Conservation (phyloP, 2,113 vertebrate species). For the Odocoileus virginianus region DNA sequence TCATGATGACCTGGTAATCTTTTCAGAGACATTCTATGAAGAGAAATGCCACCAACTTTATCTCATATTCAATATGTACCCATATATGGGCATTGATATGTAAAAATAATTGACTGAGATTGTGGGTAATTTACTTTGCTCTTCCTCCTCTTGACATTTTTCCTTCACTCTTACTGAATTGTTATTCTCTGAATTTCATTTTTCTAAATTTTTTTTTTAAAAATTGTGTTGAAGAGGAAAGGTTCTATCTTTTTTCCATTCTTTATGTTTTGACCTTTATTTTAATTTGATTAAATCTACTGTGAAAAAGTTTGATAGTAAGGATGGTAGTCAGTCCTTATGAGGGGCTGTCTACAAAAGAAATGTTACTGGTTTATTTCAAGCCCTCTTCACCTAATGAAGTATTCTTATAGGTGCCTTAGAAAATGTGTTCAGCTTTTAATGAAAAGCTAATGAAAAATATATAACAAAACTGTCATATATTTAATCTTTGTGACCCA, state of each 20-base stretch:
- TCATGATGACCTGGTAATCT: slow-evolving; percentile 89
- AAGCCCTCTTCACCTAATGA: neutral
- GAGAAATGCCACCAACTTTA: neutral
- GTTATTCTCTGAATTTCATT: neutral
- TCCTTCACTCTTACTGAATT: neutral
- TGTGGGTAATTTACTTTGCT: neutral
- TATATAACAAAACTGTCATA: neutral
- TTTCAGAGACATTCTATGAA: neutral
- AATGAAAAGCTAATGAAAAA: neutral
- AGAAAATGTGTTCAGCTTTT: neutral
- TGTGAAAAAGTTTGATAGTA: neutral
- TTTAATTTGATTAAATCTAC: neutral
- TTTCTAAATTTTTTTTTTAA: neutral
- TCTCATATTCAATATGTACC: neutral
- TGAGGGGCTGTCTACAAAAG: neutral
- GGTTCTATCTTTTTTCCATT: neutral
- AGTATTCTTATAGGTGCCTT: slow-evolving; percentile 19
- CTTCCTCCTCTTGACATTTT: neutral
- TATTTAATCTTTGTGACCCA: neutral
- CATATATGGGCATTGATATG: neutral
- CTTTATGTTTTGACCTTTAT: neutral
- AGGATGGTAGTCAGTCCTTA: neutral
- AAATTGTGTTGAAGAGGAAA: neutral
- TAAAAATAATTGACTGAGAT: neutral
- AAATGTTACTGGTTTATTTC: slow-evolving; percentile 29